Conservation (phyloP, 2,888 invertebrate species). For the Polydesmus complanatus region DNA sequence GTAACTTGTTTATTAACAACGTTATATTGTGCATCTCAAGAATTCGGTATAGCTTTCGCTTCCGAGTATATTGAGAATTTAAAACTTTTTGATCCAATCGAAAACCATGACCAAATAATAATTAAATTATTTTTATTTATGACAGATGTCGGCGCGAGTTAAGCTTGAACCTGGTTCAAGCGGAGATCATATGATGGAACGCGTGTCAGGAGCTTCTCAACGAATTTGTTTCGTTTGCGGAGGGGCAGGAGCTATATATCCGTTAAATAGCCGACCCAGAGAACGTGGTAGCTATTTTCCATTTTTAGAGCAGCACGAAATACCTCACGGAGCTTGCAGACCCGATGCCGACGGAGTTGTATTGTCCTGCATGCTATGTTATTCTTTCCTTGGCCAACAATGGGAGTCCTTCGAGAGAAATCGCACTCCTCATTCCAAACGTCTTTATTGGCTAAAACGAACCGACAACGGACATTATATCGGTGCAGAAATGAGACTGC, state of each 20-base stretch:
- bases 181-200: conserved; percentile 8
- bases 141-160: conserved; percentile 9
- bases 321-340: conserved; percentile 51
- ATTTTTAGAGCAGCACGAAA: conserved; percentile 76
- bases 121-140: background rate
- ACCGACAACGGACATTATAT: conserved; percentile 81
- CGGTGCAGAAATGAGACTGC: conserved; percentile 74
- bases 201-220: conserved; percentile 1
- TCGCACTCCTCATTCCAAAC: conserved; percentile 67
- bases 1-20: no score
- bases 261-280: conserved; percentile 46
- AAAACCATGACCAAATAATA: no score
- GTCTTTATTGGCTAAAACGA: conserved; percentile 84
- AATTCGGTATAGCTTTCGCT: no score
- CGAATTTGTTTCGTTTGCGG: conserved; percentile 6
- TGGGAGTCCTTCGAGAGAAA: conserved; percentile 82
- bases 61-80: no score
- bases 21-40: no score
- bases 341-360: conserved; percentile 38
- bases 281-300: conserved; percentile 59
- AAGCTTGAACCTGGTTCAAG: conserved; percentile 15
- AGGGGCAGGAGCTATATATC: background rate
- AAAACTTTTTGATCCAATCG: no score
- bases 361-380: conserved; percentile 71
- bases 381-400: conserved; percentile 69